Base-by-base conservation (phyloP, 30 jellyfish, hydroid and myxozoan genomes). In the Aurelia aurita complex sp. Pacific region DNA sequence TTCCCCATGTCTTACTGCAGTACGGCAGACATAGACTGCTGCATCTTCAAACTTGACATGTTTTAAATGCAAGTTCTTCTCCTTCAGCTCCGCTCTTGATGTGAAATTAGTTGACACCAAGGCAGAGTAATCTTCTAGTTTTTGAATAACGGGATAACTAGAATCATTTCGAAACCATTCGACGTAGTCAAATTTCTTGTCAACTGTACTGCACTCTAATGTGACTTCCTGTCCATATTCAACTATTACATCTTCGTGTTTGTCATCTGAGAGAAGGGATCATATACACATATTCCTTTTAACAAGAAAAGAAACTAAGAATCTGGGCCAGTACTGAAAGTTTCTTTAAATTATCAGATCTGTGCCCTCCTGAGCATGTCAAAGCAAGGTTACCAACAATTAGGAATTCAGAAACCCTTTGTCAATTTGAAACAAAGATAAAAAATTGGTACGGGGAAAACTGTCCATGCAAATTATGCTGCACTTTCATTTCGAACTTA, bases 121-220 rank as follows among this genome's bases (percentile, higher is more conserved):
- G 43, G 76, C 52, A 8, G 36, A 36, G 32, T 72, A 38, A 59
- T 82, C 91, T 69, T 82, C 78, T 14, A 82, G 81, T 71, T 61
- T 50, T 55, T 82, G 81, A 10, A 69, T 64, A 1, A 82, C 91
- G 10, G 91, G 77, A 33, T 4, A 16, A 10, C 77, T 53, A 1
- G 91, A 82, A 71, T 82, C 91, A 61, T 82, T 82, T 36, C 91
- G 59, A 61, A 54, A 82, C 91, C 91, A 82, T 64, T 82, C 91
- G 2, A 82, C 85, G 52, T 82, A 82, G 68, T 55, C 59, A 46
- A 55, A 57, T 18, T 69, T 63, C 34, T 73, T 59, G 77, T 82
- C 91, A 55, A 18, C 55, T 5, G 91, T 82, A 35, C 38, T 69
- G 68, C 91, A 82, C 10, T 82, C 76, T 9, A 82, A 43, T 5